A percentile compares a stretch with the other conserved stretches of the same genome.
These are phyloP conservation scores for Drosophila nigromelanica DNA, from an alignment of 1,140 invertebrate species.

Conservation along the genomic window DNA sequence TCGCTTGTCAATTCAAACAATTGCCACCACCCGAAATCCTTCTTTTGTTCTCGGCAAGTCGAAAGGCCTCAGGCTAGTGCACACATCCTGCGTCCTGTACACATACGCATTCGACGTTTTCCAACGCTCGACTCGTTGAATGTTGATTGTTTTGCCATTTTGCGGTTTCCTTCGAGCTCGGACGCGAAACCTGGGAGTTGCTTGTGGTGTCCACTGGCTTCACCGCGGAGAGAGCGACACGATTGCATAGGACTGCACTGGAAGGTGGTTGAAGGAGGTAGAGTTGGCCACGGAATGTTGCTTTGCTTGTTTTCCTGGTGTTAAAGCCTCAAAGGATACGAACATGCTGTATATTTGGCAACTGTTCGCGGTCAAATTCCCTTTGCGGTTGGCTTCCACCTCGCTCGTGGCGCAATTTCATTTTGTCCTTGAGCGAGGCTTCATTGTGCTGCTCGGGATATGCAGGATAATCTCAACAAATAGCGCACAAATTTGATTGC, in stretches of 20 bases:
- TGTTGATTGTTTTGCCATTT: slow-evolving; percentile 80
- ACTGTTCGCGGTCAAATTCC: slow-evolving; percentile 1
- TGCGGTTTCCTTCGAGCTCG: slow-evolving; percentile 58
- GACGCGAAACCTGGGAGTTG: slow-evolving; percentile 29
- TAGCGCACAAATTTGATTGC: slow-evolving; percentile 64
- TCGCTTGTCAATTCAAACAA: slow-evolving; percentile 34
- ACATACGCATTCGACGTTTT: slow-evolving; percentile 19
- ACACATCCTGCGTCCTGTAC: slow-evolving; percentile 19
- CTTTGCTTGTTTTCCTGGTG: slow-evolving; percentile 1
- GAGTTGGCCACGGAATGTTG: slow-evolving; percentile 3
- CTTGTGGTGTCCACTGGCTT: slow-evolving; percentile 29
- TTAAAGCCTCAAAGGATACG: slow-evolving; percentile 31
- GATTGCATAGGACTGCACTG: slow-evolving; percentile 4
- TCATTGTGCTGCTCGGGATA: slow-evolving; percentile 7
- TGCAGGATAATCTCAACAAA: slow-evolving; percentile 55
- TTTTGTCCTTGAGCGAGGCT: slow-evolving; percentile 10
- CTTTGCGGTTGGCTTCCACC: slow-evolving; percentile 9
- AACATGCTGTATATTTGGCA: slow-evolving; percentile 12
- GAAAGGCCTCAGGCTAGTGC: slow-evolving; percentile 8
- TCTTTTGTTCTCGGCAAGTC: slow-evolving; percentile 12
- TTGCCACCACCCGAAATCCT: slow-evolving; percentile 7
- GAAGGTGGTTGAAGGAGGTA: not conserved
- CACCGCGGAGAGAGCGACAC: slow-evolving; percentile 22
- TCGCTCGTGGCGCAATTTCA: slow-evolving; percentile 37
- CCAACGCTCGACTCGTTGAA: slow-evolving; percentile 62